Evolutionary conservation across 2,888 invertebrate species (phyloP).

Genomic region (Ophion costatus): DNA sequence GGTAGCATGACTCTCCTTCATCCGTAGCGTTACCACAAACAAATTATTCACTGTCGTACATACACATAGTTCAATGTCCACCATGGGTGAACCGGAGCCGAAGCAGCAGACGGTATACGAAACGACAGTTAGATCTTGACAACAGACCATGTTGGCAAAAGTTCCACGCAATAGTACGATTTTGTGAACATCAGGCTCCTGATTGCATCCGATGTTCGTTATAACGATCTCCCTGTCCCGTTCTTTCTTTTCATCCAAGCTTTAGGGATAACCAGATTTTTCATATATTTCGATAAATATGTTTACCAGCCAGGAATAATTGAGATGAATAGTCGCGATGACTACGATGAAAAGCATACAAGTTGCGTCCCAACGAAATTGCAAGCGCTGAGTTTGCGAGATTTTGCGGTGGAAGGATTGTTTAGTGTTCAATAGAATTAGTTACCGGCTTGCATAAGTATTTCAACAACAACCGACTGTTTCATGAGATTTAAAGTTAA

Average conservation of each 20-base stretch:
- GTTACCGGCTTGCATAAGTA: background rate
- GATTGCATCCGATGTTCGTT: slow-evolving; percentile 18
- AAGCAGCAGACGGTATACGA: background rate
- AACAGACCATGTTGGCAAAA: slow-evolving; percentile 37
- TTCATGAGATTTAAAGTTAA: slow-evolving; percentile 16
- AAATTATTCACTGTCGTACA: slow-evolving; percentile 15
- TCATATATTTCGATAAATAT: too few relatives aligned
- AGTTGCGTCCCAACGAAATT: too few relatives aligned
- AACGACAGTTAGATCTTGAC: slow-evolving; percentile 6
- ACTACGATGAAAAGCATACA: too few relatives aligned
- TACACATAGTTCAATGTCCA: background rate
- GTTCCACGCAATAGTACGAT: slow-evolving; percentile 54
- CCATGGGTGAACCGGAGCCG: background rate
- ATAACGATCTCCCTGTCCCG: slow-evolving; percentile 39
- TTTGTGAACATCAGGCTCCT: slow-evolving; percentile 76
- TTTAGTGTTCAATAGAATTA: slow-evolving; percentile 24
- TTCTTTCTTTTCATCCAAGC: background rate
- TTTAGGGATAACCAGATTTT: too few relatives aligned
- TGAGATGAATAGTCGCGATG: too few relatives aligned
- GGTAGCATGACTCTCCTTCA: slow-evolving; percentile 31
- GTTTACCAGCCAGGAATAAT: too few relatives aligned
- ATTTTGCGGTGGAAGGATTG: slow-evolving; percentile 56
- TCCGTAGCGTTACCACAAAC: slow-evolving; percentile 28
- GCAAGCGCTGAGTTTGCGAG: slow-evolving; percentile 65
- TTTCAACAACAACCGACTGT: slow-evolving; percentile 7